Evolutionary conservation across 2,797 vertebrate species (phyloP).

Genomic region (Poeciliopsis presidionis): DNA sequence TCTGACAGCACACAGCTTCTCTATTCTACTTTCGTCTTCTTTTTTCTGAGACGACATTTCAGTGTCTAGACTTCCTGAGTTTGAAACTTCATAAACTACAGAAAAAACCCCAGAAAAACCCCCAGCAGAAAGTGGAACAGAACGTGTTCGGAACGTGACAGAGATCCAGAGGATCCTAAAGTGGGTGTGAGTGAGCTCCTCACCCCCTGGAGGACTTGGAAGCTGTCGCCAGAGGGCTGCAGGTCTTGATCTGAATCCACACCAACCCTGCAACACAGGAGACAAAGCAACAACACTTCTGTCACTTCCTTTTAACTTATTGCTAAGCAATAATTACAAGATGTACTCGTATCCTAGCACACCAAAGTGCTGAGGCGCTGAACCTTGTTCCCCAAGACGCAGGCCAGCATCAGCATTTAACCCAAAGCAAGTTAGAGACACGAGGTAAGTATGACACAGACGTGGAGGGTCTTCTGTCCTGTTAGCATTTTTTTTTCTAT

Average conservation of each 20-base stretch:
- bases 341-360: background rate
- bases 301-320: background rate
- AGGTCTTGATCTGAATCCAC: constrained; percentile 96
- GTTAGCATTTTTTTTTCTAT: background rate
- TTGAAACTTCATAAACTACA: background rate
- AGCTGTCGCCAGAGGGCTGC: constrained; percentile 90
- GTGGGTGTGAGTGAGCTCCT: constrained; percentile 65
- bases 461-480: no score
- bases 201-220: constrained; percentile 97
- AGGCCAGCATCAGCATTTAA: background rate
- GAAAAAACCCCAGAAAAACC: no score
- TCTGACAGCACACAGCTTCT: background rate
- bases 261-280: constrained; percentile 83
- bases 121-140: constrained; percentile 12
- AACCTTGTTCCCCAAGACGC: background rate
- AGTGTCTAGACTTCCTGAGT: background rate
- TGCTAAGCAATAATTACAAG: background rate
- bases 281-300: background rate
- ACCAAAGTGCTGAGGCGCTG: background rate
- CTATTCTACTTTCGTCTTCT: background rate
- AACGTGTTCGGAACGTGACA: background rate
- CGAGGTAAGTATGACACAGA: background rate
- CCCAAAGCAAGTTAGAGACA: background rate
- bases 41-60: background rate
- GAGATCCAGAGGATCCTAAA: background rate